phyloP scores from a whole-genome alignment of 2,113 vertebrate species.

The Labeo rohita region DNA sequence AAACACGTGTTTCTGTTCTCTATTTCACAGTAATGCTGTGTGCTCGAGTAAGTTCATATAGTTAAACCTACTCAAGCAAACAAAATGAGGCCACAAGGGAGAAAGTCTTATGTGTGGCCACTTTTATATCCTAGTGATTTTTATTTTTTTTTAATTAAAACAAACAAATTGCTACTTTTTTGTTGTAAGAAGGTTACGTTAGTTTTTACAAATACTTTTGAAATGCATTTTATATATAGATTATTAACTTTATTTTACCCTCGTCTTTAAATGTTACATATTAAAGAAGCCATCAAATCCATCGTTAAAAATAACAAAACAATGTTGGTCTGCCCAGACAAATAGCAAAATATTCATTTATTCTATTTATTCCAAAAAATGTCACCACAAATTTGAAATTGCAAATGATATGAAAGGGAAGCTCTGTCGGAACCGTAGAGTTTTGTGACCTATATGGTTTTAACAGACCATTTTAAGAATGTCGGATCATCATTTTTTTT shows the following conservation, averaged over 20 bases:
- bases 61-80: conserved; percentile 50
- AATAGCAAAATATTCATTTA: no score
- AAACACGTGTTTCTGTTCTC: conserved; percentile 64
- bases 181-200: background rate
- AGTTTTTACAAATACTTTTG: background rate
- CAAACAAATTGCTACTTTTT: background rate
- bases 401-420: background rate
- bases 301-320: background rate
- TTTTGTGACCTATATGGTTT: background rate
- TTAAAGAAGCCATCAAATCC: background rate
- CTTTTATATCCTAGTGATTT: background rate
- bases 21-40: conserved; percentile 52
- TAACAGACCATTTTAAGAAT: background rate
- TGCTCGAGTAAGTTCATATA: conserved; percentile 38
- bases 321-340: background rate
- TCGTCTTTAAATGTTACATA: background rate
- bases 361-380: background rate
- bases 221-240: background rate
- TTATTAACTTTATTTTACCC: background rate
- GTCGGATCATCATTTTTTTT: no score
- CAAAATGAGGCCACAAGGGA: conserved; percentile 1
- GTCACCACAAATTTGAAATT: background rate
- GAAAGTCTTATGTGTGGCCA: background rate
- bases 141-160: background rate
- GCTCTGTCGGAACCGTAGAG: no score